These are phyloP conservation scores for Eristalinus sepulchralis DNA, from an alignment of 2,888 invertebrate genomes.

Conservation along the genomic window DNA sequence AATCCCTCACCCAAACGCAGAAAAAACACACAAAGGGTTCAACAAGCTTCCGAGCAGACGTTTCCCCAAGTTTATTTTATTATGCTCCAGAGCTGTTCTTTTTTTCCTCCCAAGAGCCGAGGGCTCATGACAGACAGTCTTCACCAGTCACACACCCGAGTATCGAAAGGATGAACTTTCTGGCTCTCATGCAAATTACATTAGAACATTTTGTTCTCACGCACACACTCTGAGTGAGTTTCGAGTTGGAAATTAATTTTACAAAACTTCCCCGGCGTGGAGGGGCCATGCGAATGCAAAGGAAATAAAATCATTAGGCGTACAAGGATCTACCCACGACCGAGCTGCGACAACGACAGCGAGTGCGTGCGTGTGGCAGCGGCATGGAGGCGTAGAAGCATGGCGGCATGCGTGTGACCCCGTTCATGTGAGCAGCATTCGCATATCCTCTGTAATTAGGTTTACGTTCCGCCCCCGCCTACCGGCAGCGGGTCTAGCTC, in stretches of 20 bases:
- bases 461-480: constrained; percentile 2
- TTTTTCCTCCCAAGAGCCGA: background rate
- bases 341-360: constrained; percentile 32
- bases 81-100: background rate
- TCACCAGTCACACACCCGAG: constrained; percentile 17
- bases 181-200: constrained; percentile 68
- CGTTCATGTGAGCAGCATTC: constrained; percentile 57
- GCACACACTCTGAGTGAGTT: constrained; percentile 74
- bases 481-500: constrained; percentile 1
- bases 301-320: constrained; percentile 40
- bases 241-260: constrained; percentile 76
- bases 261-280: constrained; percentile 70
- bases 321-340: background rate
- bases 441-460: constrained; percentile 65
- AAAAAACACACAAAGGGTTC: background rate
- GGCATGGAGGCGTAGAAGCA: too few species aligned
- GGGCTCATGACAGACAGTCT: constrained; percentile 39
- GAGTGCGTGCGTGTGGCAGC: constrained; percentile 8
- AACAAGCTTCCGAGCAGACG: background rate
- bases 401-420: constrained; percentile 59
- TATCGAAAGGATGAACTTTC: constrained; percentile 35
- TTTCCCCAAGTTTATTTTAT: background rate
- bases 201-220: constrained; percentile 68
- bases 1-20: background rate
- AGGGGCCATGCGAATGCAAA: constrained; percentile 22